Evolutionary conservation across 2,113 vertebrate genomes (phyloP), one percentile per base, ranked within the genome.

Genomic region (Ophiodon elongatus): DNA sequence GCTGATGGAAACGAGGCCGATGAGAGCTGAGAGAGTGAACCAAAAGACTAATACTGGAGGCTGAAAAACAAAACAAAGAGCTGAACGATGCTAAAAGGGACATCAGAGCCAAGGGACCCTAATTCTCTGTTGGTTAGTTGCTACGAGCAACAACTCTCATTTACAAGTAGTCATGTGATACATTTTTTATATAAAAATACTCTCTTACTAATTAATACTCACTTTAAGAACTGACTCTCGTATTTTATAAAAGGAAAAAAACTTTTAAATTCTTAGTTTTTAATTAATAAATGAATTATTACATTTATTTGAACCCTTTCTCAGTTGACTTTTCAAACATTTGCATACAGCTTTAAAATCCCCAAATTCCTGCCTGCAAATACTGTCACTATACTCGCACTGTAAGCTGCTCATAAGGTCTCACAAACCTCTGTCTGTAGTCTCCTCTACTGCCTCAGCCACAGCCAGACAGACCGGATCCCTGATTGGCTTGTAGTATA

Each of bases 401-500:
- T 41, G 31, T 31, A 27, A 60, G 66, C 45, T 70, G 23, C 33
- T 81, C 37, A 62, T 37, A 7, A 50, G 52, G 50, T 43, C 65
- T 43, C 27, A 27, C 17, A n/a, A 37, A 37, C 8, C 21, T 60
- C 8, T 31, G 31, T 50, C 45, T 31, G 15, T 15, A 21, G 41
- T 84, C 25, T 56, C 10, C 39, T 56, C n/a, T 37, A 6, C 33
- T 31, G 19, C 3, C 21, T 17, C 73, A 37, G 59, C 21, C 37
- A 4, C 29, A 70, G 67, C 50, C 47, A 75, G 79, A 75, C 50
- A 33, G 75, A 78, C 47, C 8, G 2, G 37, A 80, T 79, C 71
- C 31, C 56, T 72, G 65, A 82, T 79, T 85, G 63, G 25, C 41
- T 64, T 80, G 70, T 62, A 41, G 52, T 25, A 25, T 90, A 90